These are phyloP conservation scores for Hyaena hyaena DNA, from an alignment of 2,113 vertebrate species.

Conservation along the genomic window DNA sequence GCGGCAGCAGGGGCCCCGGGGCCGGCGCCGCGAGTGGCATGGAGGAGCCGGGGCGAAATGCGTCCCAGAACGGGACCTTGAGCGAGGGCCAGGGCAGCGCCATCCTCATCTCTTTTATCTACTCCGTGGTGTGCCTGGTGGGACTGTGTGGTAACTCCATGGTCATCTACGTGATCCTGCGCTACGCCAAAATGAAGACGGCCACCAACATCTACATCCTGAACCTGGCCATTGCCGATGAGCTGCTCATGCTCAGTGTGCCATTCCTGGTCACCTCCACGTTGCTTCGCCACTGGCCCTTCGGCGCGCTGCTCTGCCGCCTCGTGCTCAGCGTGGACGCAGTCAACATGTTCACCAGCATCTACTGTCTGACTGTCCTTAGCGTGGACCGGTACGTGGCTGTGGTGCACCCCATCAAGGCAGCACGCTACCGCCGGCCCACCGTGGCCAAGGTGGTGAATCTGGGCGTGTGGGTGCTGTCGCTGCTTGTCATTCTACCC, in stretches of 20 bases:
- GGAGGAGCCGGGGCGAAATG: constrained; percentile 79
- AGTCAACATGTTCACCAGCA: constrained; percentile 97
- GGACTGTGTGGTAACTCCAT: constrained; percentile 94
- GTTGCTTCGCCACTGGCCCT: constrained; percentile 94
- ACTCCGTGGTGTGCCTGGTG: constrained; percentile 94
- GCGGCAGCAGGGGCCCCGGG: constrained; percentile 71
- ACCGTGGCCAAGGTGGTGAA: constrained; percentile 94
- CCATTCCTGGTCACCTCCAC: constrained; percentile 94
- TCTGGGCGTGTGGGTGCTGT: constrained; percentile 92
- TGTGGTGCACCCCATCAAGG: constrained; percentile 95
- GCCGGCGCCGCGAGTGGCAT: constrained; percentile 72
- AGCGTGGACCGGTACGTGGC: constrained; percentile 94
- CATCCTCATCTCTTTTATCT: constrained; percentile 95
- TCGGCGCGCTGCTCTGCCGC: constrained; percentile 93
- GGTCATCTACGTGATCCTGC: constrained; percentile 95
- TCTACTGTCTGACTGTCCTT: constrained; percentile 94
- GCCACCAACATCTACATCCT: constrained; percentile 96
- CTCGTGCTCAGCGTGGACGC: constrained; percentile 94
- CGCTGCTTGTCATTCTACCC: constrained; percentile 92
- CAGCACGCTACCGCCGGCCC: constrained; percentile 92
- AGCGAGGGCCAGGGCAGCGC: constrained; percentile 90
- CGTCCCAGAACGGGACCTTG: constrained; percentile 88
- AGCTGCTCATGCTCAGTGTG: constrained; percentile 95
- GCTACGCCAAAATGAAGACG: constrained; percentile 96
- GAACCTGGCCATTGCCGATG: constrained; percentile 93